A percentile compares a stretch with the other conserved stretches of the same genome.
These are phyloP conservation scores for Agrochola lota DNA, from an alignment of 2,888 invertebrate species.

Conservation along the genomic window DNA sequence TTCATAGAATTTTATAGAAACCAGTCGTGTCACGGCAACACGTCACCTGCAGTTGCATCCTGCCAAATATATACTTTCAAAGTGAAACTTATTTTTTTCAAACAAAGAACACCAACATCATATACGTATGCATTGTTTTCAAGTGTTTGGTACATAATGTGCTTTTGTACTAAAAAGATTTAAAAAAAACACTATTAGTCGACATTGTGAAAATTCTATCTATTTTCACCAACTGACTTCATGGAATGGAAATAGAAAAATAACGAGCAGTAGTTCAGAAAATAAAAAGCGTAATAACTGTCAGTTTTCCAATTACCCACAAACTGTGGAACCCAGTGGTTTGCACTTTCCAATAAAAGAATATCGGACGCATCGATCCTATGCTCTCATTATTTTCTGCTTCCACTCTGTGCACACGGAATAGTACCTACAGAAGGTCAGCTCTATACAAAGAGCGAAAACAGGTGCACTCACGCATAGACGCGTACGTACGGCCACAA, in stretches of 20 bases:
- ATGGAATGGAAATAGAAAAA: constrained; percentile 44
- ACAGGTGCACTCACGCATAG: neutral
- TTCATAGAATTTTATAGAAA: no score
- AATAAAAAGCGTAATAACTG: constrained; percentile 55
- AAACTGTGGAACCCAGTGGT: constrained; percentile 56
- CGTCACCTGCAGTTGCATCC: no score
- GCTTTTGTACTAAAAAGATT: neutral
- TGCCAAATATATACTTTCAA: neutral
- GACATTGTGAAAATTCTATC: neutral
- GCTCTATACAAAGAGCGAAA: neutral
- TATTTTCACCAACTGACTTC: constrained; percentile 16
- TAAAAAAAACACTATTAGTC: neutral
- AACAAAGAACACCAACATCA: no score
- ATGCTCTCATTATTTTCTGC: constrained; percentile 47
- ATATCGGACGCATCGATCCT: constrained; percentile 37
- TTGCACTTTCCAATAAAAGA: constrained; percentile 64
- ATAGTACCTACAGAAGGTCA: constrained; percentile 6
- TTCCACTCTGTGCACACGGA: constrained; percentile 14
- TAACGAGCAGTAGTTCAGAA: constrained; percentile 14
- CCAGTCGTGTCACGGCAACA: no score
- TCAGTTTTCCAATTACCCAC: constrained; percentile 66
- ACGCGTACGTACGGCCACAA: no score
- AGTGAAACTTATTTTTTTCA: neutral
- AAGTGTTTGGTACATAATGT: neutral
- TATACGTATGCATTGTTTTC: no score